A percentile compares a stretch with the other conserved stretches of the same genome.
Evolutionary conservation across 2,888 invertebrate species (phyloP).

Genomic region (Pecten maximus): DNA sequence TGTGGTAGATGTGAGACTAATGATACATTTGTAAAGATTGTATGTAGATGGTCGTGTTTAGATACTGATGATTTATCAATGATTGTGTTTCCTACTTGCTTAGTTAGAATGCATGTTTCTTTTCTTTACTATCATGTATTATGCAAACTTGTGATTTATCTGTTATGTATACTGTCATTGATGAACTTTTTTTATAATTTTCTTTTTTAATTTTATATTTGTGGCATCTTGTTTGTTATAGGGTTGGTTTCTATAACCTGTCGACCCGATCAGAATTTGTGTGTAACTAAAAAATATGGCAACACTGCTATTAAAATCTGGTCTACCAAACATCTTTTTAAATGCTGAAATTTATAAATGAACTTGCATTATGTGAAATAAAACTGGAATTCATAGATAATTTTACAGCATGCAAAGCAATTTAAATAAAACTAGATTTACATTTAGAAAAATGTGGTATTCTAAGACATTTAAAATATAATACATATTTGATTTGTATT

Average conservation of each 20-base stretch:
- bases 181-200: not conserved
- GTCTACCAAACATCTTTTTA: too few relatives aligned
- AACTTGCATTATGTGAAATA: too few relatives aligned
- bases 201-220: not conserved
- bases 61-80: not conserved
- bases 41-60: not conserved
- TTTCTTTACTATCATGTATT: not conserved
- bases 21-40: not conserved
- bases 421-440: too few relatives aligned
- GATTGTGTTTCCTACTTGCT: not conserved
- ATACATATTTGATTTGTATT: too few relatives aligned
- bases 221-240: not conserved
- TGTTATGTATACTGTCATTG: not conserved
- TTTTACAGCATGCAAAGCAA: too few relatives aligned
- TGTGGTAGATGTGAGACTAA: not conserved
- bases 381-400: too few relatives aligned
- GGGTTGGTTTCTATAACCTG: not conserved
- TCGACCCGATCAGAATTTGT: too few relatives aligned
- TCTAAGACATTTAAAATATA: too few relatives aligned
- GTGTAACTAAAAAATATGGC: too few relatives aligned
- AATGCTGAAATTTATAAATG: too few relatives aligned
- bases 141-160: not conserved
- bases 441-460: too few relatives aligned
- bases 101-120: not conserved
- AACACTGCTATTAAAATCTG: too few relatives aligned